Conservation (phyloP, 2,113 vertebrate genomes). For the Lonchura striata region DNA sequence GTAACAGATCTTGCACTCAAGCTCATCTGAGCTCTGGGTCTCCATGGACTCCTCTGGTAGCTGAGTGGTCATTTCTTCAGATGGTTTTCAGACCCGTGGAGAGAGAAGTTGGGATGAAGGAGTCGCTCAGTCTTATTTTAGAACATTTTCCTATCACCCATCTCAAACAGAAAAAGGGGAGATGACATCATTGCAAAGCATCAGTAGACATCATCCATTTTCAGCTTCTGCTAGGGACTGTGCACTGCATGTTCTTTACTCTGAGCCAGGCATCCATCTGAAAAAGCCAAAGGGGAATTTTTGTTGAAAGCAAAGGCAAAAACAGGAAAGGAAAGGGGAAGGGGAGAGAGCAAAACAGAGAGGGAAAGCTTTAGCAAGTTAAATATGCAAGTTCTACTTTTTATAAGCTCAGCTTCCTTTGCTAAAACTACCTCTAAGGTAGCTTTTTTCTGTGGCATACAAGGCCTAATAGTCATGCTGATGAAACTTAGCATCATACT, state of each 20-base stretch:
- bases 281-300: conserved; percentile 21
- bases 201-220: conserved; percentile 23
- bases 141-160: neutral
- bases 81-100: neutral
- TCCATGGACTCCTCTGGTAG: conserved; percentile 68
- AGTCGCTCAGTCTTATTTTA: neutral
- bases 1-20: conserved; percentile 98
- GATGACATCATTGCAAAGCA: neutral
- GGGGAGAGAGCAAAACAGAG: neutral
- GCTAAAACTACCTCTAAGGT: neutral
- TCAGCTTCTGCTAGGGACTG: conserved; percentile 6
- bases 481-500: neutral
- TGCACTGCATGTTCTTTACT: neutral
- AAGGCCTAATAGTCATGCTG: neutral
- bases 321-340: neutral
- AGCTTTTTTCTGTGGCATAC: neutral
- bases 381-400: neutral
- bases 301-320: conserved; percentile 20
- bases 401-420: neutral
- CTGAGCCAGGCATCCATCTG: neutral
- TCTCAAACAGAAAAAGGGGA: neutral
- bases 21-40: conserved; percentile 77
- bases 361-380: neutral
- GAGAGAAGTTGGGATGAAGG: neutral
- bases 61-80: conserved; percentile 77